Evolutionary conservation across 1,140 invertebrate genomes (phyloP).

Genomic region (Hypothenemus hampei): DNA sequence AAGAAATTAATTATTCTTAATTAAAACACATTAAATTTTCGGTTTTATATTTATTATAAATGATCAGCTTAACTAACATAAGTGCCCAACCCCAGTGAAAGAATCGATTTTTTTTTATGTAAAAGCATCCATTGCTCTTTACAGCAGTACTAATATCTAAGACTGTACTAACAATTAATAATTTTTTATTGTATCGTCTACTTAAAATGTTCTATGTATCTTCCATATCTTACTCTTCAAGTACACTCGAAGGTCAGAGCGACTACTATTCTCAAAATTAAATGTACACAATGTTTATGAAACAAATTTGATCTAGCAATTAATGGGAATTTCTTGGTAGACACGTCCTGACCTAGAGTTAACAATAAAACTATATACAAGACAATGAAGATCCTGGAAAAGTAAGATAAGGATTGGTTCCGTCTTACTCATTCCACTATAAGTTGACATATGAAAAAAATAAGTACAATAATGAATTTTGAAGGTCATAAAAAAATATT

Average conservation of each 20-base stretch:
- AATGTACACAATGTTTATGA: not conserved
- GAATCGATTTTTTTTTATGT: conserved; percentile 39
- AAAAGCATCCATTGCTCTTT: conserved; percentile 46
- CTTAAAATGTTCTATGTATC: conserved; percentile 33
- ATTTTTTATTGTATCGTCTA: conserved; percentile 40
- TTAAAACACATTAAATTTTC: not conserved
- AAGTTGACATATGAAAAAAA: too few relatives aligned
- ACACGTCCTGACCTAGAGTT: too few relatives aligned
- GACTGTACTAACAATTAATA: conserved; percentile 45
- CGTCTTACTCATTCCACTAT: too few relatives aligned
- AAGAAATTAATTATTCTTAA: too few relatives aligned
- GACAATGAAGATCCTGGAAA: too few relatives aligned
- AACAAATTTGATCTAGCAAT: too few relatives aligned
- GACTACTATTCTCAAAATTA: not conserved
- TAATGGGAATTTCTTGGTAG: too few relatives aligned
- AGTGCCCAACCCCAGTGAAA: conserved; percentile 47
- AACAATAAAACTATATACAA: not conserved
- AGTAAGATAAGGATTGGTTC: too few relatives aligned
- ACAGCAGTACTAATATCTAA: conserved; percentile 43
- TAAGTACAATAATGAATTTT: too few relatives aligned
- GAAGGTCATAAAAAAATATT: too few relatives aligned
- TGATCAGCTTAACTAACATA: conserved; percentile 47
- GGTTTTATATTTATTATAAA: conserved; percentile 44
- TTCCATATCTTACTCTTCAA: not conserved
- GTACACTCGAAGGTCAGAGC: not conserved